Percentiles rank a stretch among this genome's conserved stretches.
Evolutionary conservation across 2,113 vertebrate species (phyloP).

Genomic region (Stigmatopora argus): DNA sequence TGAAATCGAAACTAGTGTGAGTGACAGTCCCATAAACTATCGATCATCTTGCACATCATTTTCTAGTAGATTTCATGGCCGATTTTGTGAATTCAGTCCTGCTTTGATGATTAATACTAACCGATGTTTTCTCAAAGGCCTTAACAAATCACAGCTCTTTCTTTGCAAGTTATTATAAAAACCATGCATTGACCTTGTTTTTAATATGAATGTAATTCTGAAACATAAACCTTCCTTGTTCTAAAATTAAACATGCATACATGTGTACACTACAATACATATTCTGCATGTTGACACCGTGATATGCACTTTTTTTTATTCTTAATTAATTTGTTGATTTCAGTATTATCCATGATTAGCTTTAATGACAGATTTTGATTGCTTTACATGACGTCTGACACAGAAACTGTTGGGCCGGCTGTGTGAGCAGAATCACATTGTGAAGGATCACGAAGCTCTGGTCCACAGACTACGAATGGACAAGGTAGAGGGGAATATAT

Average conservation of each 20-base stretch:
- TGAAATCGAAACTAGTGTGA: constrained; percentile 93
- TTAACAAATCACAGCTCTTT: neutral
- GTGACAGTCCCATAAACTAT: constrained; percentile 30
- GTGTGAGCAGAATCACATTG: constrained; percentile 85
- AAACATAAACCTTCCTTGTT: neutral
- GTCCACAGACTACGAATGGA: constrained; percentile 87
- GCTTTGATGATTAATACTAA: too few species aligned
- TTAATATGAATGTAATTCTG: neutral
- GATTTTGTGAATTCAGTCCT: too few species aligned
- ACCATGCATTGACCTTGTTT: neutral
- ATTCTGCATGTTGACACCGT: neutral
- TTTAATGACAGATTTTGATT: neutral
- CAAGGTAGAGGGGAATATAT: constrained; percentile 72
- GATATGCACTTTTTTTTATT: neutral
- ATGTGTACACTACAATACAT: too few species aligned
- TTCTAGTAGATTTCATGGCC: neutral
- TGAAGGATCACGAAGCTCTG: constrained; percentile 86
- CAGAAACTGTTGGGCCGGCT: constrained; percentile 91
- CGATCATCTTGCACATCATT: neutral
- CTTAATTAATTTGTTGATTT: too few species aligned
- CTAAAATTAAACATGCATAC: neutral
- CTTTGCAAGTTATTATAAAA: neutral
- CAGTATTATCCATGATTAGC: neutral
- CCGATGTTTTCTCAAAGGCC: too few species aligned
- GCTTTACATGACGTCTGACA: neutral